phyloP scores from a whole-genome alignment of 2,113 vertebrate genomes.

The Salvelinus alpinus region DNA sequence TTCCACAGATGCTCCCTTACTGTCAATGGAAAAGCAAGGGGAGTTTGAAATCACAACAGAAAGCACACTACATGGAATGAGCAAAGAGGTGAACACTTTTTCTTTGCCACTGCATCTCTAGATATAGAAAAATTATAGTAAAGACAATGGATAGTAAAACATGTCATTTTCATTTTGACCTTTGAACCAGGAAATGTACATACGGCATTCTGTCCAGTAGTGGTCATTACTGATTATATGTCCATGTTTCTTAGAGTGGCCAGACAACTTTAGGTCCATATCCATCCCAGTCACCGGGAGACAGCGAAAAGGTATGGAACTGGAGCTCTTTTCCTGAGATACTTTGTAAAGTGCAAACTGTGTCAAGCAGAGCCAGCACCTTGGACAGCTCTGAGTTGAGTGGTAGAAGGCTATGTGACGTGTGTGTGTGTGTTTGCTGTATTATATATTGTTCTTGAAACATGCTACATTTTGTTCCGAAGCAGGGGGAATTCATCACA shows the following conservation, averaged over 20 bases:
- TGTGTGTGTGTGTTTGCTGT: background rate
- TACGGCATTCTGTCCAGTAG: too few species aligned
- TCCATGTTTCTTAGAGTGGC: constrained; percentile 10
- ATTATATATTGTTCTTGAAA: constrained; percentile 13
- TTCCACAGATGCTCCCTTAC: constrained; percentile 22
- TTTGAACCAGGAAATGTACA: too few species aligned
- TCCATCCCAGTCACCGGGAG: background rate
- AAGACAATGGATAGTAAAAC: too few species aligned
- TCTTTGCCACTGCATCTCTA: too few species aligned
- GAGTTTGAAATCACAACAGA: constrained; percentile 30
- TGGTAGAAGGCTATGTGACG: background rate
- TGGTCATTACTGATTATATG: background rate
- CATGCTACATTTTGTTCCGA: background rate
- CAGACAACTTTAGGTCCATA: constrained; percentile 22
- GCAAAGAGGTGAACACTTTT: background rate
- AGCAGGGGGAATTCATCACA: constrained; percentile 36
- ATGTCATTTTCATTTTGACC: too few species aligned
- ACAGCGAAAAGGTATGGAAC: constrained; percentile 45
- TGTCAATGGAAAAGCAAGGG: constrained; percentile 18
- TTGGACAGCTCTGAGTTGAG: background rate
- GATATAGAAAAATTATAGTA: too few species aligned
- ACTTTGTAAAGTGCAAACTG: too few species aligned
- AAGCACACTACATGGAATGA: constrained; percentile 11
- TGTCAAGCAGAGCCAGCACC: too few species aligned
- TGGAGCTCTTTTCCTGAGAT: too few species aligned